These are phyloP conservation scores for Lagodon rhomboides DNA, from an alignment of 2,797 vertebrate genomes.

Conservation along the genomic window DNA sequence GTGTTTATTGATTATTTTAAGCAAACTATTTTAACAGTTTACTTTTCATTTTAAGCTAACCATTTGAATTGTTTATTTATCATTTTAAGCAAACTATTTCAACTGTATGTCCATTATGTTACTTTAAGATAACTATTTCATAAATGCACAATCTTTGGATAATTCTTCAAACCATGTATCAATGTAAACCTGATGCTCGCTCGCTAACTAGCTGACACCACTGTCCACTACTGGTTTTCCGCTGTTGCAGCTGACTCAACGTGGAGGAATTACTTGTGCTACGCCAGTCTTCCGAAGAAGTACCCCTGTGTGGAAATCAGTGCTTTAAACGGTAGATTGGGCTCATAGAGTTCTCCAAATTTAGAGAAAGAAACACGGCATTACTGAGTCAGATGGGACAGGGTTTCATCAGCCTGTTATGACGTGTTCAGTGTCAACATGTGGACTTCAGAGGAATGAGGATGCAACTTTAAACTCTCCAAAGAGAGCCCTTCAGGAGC, in stretches of 20 bases:
- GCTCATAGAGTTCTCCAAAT: background rate
- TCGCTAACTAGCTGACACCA: background rate
- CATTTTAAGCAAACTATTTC: too few species aligned
- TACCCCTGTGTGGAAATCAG: background rate
- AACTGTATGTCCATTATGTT: background rate
- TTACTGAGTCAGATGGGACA: background rate
- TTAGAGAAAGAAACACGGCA: too few species aligned
- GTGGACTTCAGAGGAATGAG: slow-evolving; percentile 1
- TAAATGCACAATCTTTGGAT: too few species aligned
- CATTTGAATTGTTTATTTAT: too few species aligned
- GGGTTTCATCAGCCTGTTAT: background rate
- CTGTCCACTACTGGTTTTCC: background rate
- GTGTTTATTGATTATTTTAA: too few species aligned
- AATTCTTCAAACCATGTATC: background rate
- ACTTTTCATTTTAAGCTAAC: too few species aligned
- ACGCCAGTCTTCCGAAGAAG: background rate
- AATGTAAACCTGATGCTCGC: background rate
- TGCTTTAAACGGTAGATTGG: background rate
- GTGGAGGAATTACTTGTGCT: too few species aligned
- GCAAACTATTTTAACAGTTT: background rate
- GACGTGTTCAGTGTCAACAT: slow-evolving; percentile 10
- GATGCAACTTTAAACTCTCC: background rate
- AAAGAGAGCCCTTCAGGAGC: slow-evolving; percentile 35
- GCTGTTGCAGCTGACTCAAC: background rate
- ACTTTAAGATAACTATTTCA: background rate